A percentile compares a stretch with the other conserved stretches of the same genome.
These are phyloP conservation scores for Moxostoma hubbsi DNA, from an alignment of 2,797 vertebrate genomes.

Conservation along the genomic window DNA sequence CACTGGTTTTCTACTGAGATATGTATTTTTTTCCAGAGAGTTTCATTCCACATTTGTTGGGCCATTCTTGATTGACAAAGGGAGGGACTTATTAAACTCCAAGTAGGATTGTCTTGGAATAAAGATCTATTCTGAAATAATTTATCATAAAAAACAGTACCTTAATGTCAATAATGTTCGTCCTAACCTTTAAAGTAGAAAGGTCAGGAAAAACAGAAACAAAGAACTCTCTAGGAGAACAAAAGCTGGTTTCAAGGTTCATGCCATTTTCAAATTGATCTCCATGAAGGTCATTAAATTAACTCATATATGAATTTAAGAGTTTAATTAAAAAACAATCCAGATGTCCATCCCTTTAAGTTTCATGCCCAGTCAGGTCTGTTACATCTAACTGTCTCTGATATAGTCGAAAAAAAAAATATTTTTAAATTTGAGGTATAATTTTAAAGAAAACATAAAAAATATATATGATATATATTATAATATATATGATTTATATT, in stretches of 20 bases:
- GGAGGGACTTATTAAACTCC: not conserved
- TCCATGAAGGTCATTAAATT: conserved; percentile 27
- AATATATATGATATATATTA: too few relatives aligned
- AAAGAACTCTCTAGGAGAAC: conserved; percentile 4
- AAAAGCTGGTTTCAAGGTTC: conserved; percentile 4
- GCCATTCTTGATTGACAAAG: conserved; percentile 22
- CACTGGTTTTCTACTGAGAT: too few relatives aligned
- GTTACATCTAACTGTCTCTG: not conserved
- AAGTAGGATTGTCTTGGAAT: conserved; percentile 5
- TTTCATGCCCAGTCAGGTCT: conserved; percentile 11
- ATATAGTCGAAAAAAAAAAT: not conserved
- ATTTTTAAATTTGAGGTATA: not conserved
- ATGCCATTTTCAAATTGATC: conserved; percentile 27
- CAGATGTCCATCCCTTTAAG: not conserved
- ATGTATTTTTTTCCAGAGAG: not conserved
- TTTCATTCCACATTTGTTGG: not conserved
- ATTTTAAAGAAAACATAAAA: too few relatives aligned
- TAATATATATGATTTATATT: too few relatives aligned
- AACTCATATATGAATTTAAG: conserved; percentile 13
- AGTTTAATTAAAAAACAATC: conserved; percentile 22
- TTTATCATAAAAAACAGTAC: conserved; percentile 6
- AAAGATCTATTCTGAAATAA: conserved; percentile 23
- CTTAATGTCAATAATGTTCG: conserved; percentile 34
- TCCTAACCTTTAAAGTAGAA: conserved; percentile 40
- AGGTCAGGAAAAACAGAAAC: conserved; percentile 42